These are phyloP conservation scores for Phalacrocorax aristotelis DNA, from an alignment of 2,113 vertebrate species.

Conservation along the genomic window DNA sequence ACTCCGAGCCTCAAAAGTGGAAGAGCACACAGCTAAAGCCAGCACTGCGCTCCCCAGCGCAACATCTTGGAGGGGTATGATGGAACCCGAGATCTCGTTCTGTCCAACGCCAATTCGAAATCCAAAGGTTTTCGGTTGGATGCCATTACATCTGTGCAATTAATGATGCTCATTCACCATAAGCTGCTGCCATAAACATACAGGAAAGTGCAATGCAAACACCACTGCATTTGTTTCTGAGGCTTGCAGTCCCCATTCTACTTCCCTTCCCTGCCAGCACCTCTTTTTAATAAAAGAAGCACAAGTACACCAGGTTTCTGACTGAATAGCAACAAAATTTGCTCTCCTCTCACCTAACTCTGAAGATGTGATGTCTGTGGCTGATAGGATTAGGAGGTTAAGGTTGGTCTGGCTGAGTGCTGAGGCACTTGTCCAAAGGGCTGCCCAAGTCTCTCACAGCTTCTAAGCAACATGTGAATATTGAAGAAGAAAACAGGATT, in stretches of 20 bases:
- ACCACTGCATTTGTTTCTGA: neutral
- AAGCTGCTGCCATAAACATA: neutral
- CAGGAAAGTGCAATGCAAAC: neutral
- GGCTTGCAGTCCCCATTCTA: neutral
- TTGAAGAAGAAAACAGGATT: neutral
- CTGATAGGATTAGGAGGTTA: neutral
- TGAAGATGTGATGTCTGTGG: neutral
- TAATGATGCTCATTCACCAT: neutral
- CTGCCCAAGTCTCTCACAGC: neutral
- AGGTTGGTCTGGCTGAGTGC: neutral
- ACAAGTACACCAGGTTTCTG: neutral
- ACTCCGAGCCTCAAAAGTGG: neutral
- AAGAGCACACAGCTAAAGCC: neutral
- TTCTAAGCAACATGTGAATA: neutral
- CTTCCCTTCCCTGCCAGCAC: neutral
- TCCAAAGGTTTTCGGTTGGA: neutral
- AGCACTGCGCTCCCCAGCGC: neutral
- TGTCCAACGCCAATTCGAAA: rapidly evolving
- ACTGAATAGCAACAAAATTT: neutral
- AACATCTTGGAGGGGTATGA: neutral
- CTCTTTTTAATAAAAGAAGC: neutral
- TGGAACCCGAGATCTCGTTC: neutral
- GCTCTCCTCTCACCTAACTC: neutral
- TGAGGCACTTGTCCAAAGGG: neutral
- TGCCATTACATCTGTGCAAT: rapidly evolving